phyloP scores from a whole-genome alignment of 2,888 invertebrate genomes.

The Mythimna pallens region DNA sequence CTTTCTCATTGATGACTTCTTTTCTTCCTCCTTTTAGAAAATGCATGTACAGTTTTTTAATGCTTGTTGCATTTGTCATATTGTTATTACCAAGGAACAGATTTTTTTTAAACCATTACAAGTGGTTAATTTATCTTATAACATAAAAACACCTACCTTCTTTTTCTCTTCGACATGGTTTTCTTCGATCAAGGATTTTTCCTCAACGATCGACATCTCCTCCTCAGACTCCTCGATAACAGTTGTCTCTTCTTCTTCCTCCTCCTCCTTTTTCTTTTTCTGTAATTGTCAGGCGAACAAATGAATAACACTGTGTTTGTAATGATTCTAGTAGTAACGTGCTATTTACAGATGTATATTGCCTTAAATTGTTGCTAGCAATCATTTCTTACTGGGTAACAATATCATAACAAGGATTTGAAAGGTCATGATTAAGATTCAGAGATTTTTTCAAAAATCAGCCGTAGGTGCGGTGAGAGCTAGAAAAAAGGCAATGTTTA shows the following conservation, averaged over 20 bases:
- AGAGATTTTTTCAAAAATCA: background rate
- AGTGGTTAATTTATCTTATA: background rate
- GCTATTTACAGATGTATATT: background rate
- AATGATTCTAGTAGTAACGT: background rate
- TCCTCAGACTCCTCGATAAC: constrained; percentile 88
- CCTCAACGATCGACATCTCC: constrained; percentile 87
- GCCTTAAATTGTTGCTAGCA: background rate
- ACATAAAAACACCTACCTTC: constrained; percentile 64
- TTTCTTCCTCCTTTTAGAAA: constrained; percentile 75
- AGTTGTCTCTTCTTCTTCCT: constrained; percentile 83
- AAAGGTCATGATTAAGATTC: background rate
- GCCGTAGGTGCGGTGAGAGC: background rate
- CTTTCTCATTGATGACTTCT: constrained; percentile 80
- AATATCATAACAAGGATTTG: background rate
- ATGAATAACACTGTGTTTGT: background rate
- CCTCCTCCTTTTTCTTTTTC: constrained; percentile 89
- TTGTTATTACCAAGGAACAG: background rate
- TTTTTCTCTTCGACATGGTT: constrained; percentile 88
- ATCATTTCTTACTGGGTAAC: background rate
- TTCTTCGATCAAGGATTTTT: constrained; percentile 87
- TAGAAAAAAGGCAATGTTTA: background rate
- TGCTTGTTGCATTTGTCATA: background rate
- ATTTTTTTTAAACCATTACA: background rate
- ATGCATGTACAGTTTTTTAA: constrained; percentile 1
- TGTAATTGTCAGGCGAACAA: constrained; percentile 57